A percentile compares a stretch with the other conserved stretches of the same genome.
These are phyloP conservation scores for Pterocles orientalis DNA, from an alignment of 2,113 vertebrate genomes.

Conservation along the genomic window DNA sequence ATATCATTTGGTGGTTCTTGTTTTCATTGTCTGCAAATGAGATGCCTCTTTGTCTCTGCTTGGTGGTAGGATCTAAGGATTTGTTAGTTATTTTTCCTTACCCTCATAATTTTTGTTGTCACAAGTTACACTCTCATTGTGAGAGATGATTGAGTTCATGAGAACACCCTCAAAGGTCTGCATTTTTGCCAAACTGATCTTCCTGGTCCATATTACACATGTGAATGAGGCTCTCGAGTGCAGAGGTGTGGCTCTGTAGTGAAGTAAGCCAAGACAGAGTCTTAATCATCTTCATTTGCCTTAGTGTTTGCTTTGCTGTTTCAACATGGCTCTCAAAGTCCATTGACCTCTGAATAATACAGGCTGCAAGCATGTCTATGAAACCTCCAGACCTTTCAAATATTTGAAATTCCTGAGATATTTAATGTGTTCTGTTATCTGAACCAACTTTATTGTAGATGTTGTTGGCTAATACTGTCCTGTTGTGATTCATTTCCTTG, in stretches of 20 bases:
- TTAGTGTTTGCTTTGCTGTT: constrained; percentile 29
- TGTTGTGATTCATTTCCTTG: neutral
- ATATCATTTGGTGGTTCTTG: neutral
- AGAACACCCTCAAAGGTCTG: neutral
- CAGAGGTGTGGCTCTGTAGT: neutral
- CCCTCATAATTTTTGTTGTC: neutral
- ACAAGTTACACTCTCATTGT: neutral
- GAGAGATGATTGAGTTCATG: neutral
- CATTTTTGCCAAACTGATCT: neutral
- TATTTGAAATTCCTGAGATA: neutral
- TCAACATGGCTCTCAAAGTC: constrained; percentile 31
- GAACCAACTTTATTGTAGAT: neutral
- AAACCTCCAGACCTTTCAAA: neutral
- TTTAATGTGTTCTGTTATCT: neutral
- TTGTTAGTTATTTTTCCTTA: neutral
- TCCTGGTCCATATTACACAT: neutral
- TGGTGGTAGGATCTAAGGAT: neutral
- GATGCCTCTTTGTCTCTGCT: neutral
- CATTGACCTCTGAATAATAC: neutral
- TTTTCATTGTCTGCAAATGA: neutral
- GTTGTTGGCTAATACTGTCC: neutral
- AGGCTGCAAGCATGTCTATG: neutral
- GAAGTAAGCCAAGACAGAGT: neutral
- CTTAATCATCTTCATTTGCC: constrained; percentile 6
- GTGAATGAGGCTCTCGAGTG: accelerated